Conservation (phyloP, 2,113 vertebrate species). For the Lagopus leucura region DNA sequence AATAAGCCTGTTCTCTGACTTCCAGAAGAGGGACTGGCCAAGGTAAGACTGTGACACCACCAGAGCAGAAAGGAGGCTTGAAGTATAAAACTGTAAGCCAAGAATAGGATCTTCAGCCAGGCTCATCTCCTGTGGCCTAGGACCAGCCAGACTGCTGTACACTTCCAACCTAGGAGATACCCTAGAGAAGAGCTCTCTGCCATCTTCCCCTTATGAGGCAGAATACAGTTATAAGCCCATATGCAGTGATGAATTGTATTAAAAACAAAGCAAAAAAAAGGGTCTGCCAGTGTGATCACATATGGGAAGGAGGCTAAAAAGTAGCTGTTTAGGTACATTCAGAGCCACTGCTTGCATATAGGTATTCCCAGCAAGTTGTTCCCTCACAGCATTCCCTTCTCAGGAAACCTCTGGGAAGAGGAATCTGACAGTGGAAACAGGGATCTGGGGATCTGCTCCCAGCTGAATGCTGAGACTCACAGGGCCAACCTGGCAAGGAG, state of each 20-base stretch:
- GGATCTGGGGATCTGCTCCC: neutral
- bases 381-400: neutral
- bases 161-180: neutral
- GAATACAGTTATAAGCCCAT: neutral
- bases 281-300: neutral
- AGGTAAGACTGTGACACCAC: neutral
- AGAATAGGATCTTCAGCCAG: neutral
- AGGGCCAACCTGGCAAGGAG: neutral
- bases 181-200: neutral
- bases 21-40: neutral
- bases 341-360: neutral
- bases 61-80: neutral
- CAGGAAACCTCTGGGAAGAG: neutral
- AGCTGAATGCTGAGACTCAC: neutral
- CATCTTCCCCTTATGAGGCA: neutral
- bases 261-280: neutral
- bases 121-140: neutral
- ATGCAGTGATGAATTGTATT: neutral
- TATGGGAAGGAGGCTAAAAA: neutral
- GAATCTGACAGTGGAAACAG: neutral
- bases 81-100: neutral
- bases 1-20: neutral
- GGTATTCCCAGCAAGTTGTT: neutral
- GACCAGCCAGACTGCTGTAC: neutral
- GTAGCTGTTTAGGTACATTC: neutral